Percentiles rank a stretch among this genome's conserved stretches.
Conservation (phyloP, 2,888 invertebrate genomes). For the Tricholauxania praeusta region DNA sequence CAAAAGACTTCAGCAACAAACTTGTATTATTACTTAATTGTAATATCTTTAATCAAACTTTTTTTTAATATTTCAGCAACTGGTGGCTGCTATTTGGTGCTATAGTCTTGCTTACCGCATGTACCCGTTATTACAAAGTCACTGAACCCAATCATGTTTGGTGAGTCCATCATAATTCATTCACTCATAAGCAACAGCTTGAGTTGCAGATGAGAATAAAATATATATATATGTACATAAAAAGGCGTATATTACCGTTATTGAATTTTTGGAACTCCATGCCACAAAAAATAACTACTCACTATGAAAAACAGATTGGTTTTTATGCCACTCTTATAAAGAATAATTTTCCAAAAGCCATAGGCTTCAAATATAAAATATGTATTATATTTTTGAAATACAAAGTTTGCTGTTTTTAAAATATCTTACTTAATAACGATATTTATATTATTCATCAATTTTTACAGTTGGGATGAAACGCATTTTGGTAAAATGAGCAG, state of each 20-base stretch:
- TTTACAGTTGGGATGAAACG: constrained; percentile 92
- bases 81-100: constrained; percentile 79
- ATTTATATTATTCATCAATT: constrained; percentile 53
- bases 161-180: constrained; percentile 69
- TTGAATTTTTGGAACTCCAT: no score
- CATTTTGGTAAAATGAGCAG: constrained; percentile 99
- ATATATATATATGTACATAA: no score
- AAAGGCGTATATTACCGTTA: no score
- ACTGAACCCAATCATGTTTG: constrained; percentile 94
- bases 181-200: no score
- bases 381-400: background rate
- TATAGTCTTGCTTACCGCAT: constrained; percentile 76
- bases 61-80: constrained; percentile 53
- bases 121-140: constrained; percentile 90
- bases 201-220: no score
- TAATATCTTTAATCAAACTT: background rate
- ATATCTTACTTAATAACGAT: background rate
- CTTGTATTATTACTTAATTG: constrained; percentile 34
- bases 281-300: no score
- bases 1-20: constrained; percentile 52
- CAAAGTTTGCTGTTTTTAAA: no score
- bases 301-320: no score
- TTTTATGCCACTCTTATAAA: no score
- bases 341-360: no score
- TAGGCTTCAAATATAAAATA: no score